Base-by-base conservation (phyloP, 2,113 vertebrate genomes). In the Fulmarus glacialis region DNA sequence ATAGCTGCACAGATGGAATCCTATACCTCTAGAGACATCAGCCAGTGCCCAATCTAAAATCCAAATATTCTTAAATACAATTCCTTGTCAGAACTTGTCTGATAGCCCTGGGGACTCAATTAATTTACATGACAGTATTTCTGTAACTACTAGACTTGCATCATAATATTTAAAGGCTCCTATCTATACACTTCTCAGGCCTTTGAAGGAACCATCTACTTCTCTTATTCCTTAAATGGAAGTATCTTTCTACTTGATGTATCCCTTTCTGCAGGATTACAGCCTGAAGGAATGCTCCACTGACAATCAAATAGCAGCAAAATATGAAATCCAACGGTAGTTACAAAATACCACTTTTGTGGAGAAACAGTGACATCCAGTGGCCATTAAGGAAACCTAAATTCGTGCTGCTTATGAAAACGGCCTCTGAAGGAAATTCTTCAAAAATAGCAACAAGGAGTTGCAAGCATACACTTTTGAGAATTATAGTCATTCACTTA, bases 281-380 rank as follows among this genome's bases (percentile, higher is more conserved):
- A 79, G 91, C 34, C 91, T 60, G 60, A 7, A 92, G 73, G 78
- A 93, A 83, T 4, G 42, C 50, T 92, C 48, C 26, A 12, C 81
- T 68, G 87, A 86, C 82, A 73, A 67, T 58, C 85, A 80, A 64
- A 75, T 0, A 32, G 38, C 45, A n/a, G 62, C 60, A 22, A n/a
- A 17, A 27, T 0, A 30, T 1, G 8, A 86, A 83, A 42, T 1
- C 4, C 34, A 26, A 19, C 5, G 1, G 45, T 6, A 6, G 17
- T 1, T 0, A 3, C 15, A 21, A 20, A 79, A 8, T 0, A 4
- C 2, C 0, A 2, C 2, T 23, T 70, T 4, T 5, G 71, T 94
- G 92, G 68, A n/a, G 87, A 47, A 91, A 73, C 53, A 94, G 64
- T 55, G 97, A 95, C 97, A 97, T 71, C 93, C 40, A 3, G 90